Evolutionary conservation across 2,797 vertebrate species (phyloP), one percentile per base, ranked within the genome.

Genomic region (Microctenopoma steveboyesi): DNA sequence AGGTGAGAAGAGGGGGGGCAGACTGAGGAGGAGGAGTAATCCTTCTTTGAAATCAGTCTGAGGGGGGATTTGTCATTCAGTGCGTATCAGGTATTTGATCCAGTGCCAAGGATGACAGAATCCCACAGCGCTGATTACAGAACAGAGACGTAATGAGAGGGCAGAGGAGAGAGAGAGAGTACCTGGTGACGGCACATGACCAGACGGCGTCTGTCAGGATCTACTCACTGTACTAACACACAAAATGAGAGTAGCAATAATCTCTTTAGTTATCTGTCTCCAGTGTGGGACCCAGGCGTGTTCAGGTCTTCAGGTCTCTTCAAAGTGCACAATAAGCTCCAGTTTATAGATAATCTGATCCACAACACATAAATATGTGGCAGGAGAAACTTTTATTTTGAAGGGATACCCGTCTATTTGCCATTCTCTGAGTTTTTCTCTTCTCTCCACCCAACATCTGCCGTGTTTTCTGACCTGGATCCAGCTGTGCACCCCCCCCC

Each of bases 31-130:
- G 18, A 18, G 18, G 18, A 18, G 18, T 18, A 69, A 81, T 78
- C 66, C 70, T 58, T 37, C 72, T 77, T 74, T 70, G 64, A 46
- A 76, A 76, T 64, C 65, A 57, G 18, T 18, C 18, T 18, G 18
- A 18, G 18, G 18, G 18, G 18, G 50, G 75, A 79, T 77, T 59
- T 58, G 72, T 90, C 66, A 64, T 78, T 90, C 59, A 70, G 66
- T 65, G 35, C 50, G 68, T 84, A 78, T 92, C 66, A 78, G 81
- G 56, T 60, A 67, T 56, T 64, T 79, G 73, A 57, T 66, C 22
- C 12, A 5, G 9, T 71, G 86, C 87, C 85, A 81, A 77, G 54
- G 52, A 77, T 87, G 77, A 86, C 78, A 64, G 71, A 78, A 80
- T 84, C 68, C 69, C 25, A 58, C 73, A 78, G 56, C 33, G n/a